Base-by-base conservation (phyloP, 2,888 invertebrate species). In the Tromatobia lineatoria region DNA sequence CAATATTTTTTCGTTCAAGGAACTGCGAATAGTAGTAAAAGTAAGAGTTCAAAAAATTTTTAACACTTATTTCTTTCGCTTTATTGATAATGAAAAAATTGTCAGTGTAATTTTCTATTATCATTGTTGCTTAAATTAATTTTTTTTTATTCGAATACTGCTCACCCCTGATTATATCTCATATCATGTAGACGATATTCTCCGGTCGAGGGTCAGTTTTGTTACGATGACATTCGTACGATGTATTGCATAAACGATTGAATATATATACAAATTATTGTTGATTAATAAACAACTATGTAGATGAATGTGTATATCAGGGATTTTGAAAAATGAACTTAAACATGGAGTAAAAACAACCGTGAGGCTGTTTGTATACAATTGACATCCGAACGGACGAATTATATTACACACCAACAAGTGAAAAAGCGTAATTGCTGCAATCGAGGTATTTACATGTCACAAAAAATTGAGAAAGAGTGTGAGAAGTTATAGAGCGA, bases 171-270 rank as follows among this genome's bases (percentile, higher is more conserved):
- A 38, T 38, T 38, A 10, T 77, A 70, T 70, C 20, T 38, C 78
- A 82, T 82, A 75, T 74, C 75, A 82, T 66, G 69, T 59, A 75
- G 59, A 75, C 8, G 57, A 38, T 70, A 52, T 64, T 76, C 70
- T 71, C 77, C 59, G 82, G 64, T 70, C 69, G 75, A 75, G 66
- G 29, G 64, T 79, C 74, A 76, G 61, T 76, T 76, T 83, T 85
- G 66, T 54, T 79, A 81, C 64, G 71, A 78, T 74, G 38, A 29
- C 47, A 59, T 73, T 77, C 76, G 77, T 73, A 69, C 76, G 80
- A 54, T 20, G 67, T 57, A 83, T 80, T 80, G 77, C 76, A 69
- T 76, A 57, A 25, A 69, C 61, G 73, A 83, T 78, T 45, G 52
- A 76, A 70, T 81, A 57, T 38, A 50, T 80, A 71, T 66, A 74